A percentile compares a stretch with the other conserved stretches of the same genome.
These are phyloP conservation scores for Diadema setosum DNA, from an alignment of 35 echinoderm and acorn worm species.

Conservation along the genomic window DNA sequence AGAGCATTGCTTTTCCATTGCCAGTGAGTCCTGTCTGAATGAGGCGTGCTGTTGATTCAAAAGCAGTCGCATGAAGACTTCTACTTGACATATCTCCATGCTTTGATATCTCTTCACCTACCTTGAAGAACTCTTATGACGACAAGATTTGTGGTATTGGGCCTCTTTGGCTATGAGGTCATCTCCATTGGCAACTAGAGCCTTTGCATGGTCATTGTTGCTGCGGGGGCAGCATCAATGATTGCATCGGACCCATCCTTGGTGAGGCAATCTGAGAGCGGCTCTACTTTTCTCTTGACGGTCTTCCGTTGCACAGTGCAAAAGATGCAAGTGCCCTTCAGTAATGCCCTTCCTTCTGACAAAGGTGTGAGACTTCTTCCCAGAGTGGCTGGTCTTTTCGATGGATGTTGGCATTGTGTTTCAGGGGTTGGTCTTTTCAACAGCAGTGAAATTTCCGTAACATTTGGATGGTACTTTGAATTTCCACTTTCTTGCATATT, in stretches of 20 bases:
- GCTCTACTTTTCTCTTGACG: conserved; percentile 25
- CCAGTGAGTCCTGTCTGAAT: conserved; percentile 40
- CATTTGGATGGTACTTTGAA: too few species aligned
- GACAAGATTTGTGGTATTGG: conserved; percentile 50
- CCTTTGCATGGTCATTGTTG: conserved; percentile 41
- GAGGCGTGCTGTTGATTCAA: conserved; percentile 26
- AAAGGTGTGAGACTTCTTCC: too few species aligned
- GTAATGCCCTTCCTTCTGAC: too few species aligned
- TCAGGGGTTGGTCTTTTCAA: too few species aligned
- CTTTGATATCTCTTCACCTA: neutral
- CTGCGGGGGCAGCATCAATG: conserved; percentile 41
- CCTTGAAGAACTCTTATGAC: conserved; percentile 36
- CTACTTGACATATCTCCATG: conserved; percentile 26
- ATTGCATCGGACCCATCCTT: conserved; percentile 39
- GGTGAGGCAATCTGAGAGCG: conserved; percentile 51
- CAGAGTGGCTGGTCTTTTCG: too few species aligned
- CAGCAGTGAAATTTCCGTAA: too few species aligned
- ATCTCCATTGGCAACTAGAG: conserved; percentile 6
- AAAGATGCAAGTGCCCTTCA: too few species aligned
- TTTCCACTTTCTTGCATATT: too few species aligned
- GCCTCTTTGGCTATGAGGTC: too few species aligned
- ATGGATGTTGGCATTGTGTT: too few species aligned
- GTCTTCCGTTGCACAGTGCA: too few species aligned
- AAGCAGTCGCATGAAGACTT: conserved; percentile 34
- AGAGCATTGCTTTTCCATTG: conserved; percentile 43